Evolutionary conservation across 2,888 invertebrate genomes (phyloP), one percentile per base, ranked within the genome.

Genomic region (Nemotelus pantherinus): DNA sequence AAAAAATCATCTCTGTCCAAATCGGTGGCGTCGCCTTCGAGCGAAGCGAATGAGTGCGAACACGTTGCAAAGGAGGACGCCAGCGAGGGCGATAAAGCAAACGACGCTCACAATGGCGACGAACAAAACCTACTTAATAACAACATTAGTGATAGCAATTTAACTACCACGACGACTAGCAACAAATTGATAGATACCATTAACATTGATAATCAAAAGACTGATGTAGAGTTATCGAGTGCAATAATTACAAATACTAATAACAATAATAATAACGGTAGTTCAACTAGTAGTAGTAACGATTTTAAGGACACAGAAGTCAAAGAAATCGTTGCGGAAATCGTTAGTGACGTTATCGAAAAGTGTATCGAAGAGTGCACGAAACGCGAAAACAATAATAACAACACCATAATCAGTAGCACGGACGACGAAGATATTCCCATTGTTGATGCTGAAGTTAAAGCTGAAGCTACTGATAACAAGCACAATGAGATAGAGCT

Each of bases 191-290:
- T 79, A 75, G 78, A 82, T 75, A 82, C 82, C 82, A 83, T 84
- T 83, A 85, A 83, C 82, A 83, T 84, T 83, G 85, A 83, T 83
- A 85, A 86, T 84, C 84, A 85, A 85, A 86, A 86, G 86, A 86
- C 85, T 86, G 85, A 86, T 83, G 83, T 85, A 81, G 82, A 80
- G 77, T 81, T 82, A 82, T 81, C 83, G 81, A 82, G 81, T 82
- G 83, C 82, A 84, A 81, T 82, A 84, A 82, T 84, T 81, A 78
- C 80, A 77, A 81, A 83, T 79, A 80, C 81, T 76, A 85, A 55
- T 79, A 79, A 79, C 79, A 79, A 78, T 80, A 79, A 80, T 79
- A 80, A 80, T 77, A 78, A 81, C 55, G 76, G 81, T 80, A 79
- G 60, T 77, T 67, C 68, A 63, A 79, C 76, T 79, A 79, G 77